Evolutionary conservation across 2,797 vertebrate species (phyloP).

Genomic region (Malacoraja senta): DNA sequence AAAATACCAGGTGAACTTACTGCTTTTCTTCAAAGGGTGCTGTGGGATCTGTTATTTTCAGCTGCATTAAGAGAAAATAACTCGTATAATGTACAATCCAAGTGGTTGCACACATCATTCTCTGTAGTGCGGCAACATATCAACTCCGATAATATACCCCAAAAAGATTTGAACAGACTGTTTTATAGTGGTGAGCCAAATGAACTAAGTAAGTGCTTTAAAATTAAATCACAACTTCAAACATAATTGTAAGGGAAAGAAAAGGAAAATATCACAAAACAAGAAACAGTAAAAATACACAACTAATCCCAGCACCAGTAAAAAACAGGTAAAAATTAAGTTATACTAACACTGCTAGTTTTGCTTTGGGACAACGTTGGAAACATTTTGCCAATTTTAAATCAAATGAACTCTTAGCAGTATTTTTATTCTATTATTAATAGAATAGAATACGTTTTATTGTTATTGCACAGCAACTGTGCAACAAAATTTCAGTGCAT

Average conservation of each 20-base stretch:
- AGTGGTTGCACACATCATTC: background rate
- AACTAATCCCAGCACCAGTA: background rate
- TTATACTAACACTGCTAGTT: background rate
- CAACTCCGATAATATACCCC: background rate
- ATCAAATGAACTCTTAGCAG: background rate
- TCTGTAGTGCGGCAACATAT: background rate
- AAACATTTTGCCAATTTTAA: background rate
- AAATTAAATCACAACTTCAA: background rate
- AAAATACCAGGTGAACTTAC: background rate
- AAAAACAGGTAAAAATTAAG: background rate
- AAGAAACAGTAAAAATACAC: background rate
- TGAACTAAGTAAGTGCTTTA: background rate
- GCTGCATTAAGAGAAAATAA: background rate
- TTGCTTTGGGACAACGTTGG: background rate
- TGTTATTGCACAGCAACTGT: too few species aligned
- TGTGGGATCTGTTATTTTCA: background rate
- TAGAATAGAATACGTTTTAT: too few species aligned
- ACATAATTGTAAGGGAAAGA: background rate
- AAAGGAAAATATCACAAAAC: background rate
- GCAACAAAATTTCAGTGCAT: too few species aligned
- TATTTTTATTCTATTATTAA: background rate
- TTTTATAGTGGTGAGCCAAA: background rate
- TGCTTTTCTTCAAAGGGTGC: background rate
- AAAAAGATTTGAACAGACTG: background rate
- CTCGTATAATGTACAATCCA: background rate